Percentiles rank a stretch among this genome's conserved stretches.
These are phyloP conservation scores for Epinephelus coioides DNA, from an alignment of 2,797 vertebrate genomes.

Conservation along the genomic window DNA sequence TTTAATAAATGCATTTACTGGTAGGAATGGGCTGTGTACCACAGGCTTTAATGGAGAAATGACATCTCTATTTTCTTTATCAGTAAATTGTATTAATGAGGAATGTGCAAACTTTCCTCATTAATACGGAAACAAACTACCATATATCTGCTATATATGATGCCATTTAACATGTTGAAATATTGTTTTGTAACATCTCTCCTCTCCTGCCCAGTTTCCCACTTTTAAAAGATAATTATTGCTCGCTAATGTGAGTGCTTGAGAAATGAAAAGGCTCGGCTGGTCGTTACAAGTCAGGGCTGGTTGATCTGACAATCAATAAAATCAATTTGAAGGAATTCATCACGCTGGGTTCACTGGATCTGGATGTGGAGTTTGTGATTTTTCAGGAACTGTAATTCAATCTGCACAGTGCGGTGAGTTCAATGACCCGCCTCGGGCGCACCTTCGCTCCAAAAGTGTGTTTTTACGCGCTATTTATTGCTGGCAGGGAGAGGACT, in stretches of 20 bases:
- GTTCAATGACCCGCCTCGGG: constrained; percentile 64
- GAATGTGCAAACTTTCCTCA: constrained; percentile 8
- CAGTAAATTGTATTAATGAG: background rate
- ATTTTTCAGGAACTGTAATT: constrained; percentile 56
- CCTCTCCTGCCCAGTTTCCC: background rate
- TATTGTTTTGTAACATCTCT: constrained; percentile 1
- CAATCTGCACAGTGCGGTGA: constrained; percentile 27
- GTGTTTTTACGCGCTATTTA: constrained; percentile 59
- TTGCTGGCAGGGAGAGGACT: constrained; percentile 43
- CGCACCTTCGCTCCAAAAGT: constrained; percentile 49
- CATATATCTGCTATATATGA: background rate
- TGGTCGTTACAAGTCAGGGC: constrained; percentile 51
- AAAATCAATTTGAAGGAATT: constrained; percentile 62
- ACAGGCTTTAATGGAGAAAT: background rate
- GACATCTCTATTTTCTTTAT: background rate
- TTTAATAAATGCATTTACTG: background rate
- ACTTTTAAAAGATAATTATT: constrained; percentile 48
- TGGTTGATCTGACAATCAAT: constrained; percentile 71
- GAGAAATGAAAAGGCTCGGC: constrained; percentile 44
- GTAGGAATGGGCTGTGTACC: background rate
- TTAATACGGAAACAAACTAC: background rate
- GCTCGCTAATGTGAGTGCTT: constrained; percentile 38
- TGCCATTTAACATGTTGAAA: constrained; percentile 1
- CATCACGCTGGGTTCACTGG: constrained; percentile 19
- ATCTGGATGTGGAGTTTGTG: constrained; percentile 32